Conservation (phyloP, 2,888 invertebrate genomes). For the Hirtodrosophila cameraria region DNA sequence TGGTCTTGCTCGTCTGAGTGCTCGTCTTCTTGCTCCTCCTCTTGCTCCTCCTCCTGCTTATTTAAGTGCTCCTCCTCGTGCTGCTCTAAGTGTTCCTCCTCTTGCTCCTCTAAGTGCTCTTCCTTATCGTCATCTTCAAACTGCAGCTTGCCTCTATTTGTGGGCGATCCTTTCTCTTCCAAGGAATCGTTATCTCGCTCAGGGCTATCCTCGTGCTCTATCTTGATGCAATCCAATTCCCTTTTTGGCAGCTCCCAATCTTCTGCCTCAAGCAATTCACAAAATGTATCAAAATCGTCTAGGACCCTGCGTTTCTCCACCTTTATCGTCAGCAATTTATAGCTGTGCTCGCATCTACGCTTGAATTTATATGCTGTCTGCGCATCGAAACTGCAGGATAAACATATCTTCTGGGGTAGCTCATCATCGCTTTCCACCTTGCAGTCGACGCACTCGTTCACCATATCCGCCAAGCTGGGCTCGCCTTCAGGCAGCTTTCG, state of each 20-base stretch:
- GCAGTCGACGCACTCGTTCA: conserved; percentile 24
- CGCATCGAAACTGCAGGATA: conserved; percentile 13
- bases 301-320: background rate
- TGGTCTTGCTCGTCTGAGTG: no score
- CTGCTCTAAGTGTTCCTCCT: background rate
- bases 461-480: conserved; percentile 18
- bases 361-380: conserved; percentile 15
- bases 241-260: conserved; percentile 24
- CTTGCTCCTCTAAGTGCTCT: background rate
- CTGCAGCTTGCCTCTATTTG: background rate
- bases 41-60: no score
- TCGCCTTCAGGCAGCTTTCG: background rate
- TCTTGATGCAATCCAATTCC: conserved; percentile 11
- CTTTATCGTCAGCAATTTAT: conserved; percentile 15
- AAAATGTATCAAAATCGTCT: conserved; percentile 12
- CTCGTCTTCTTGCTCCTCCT: no score
- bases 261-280: conserved; percentile 24
- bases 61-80: background rate
- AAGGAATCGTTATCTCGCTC: background rate
- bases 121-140: background rate
- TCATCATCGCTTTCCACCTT: conserved; percentile 18
- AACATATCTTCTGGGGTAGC: conserved; percentile 22
- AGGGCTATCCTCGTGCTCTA: conserved; percentile 8
- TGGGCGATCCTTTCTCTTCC: background rate
- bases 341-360: conserved; percentile 26